phyloP scores from a whole-genome alignment of 2,113 vertebrate species.

The Eleginops maclovinus region DNA sequence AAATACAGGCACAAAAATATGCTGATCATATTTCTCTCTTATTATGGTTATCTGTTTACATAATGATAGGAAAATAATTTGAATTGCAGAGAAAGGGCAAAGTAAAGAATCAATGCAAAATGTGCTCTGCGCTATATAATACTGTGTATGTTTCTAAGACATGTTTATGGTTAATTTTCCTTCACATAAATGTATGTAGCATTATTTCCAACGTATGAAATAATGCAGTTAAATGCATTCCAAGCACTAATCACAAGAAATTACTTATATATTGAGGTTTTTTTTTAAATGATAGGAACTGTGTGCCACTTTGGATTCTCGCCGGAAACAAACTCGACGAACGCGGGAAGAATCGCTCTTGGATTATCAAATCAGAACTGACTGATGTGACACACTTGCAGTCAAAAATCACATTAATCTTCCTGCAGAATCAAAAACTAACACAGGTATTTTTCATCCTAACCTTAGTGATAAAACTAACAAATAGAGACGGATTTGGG shows the following conservation, averaged over 20 bases:
- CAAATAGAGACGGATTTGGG: slow-evolving; percentile 79
- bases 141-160: slow-evolving; percentile 15
- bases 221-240: slow-evolving; percentile 40
- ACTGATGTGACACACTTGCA: slow-evolving; percentile 72
- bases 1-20: slow-evolving; percentile 76
- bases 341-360: slow-evolving; percentile 47
- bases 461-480: slow-evolving; percentile 75
- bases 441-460: slow-evolving; percentile 72
- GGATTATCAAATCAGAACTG: slow-evolving; percentile 68
- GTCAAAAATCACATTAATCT: slow-evolving; percentile 71
- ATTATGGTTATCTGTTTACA: slow-evolving; percentile 75
- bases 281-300: slow-evolving; percentile 32
- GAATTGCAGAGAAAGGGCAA: slow-evolving; percentile 55
- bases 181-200: slow-evolving; percentile 42
- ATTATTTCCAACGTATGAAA: slow-evolving; percentile 14
- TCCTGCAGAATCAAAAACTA: slow-evolving; percentile 61
- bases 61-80: slow-evolving; percentile 66
- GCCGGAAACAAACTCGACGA: slow-evolving; percentile 34
- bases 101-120: slow-evolving; percentile 55
- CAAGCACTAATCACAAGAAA: slow-evolving; percentile 51
- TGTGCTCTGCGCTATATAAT: slow-evolving; percentile 22
- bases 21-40: slow-evolving; percentile 73
- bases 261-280: slow-evolving; percentile 12
- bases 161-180: slow-evolving; percentile 45
- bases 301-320: slow-evolving; percentile 20